Evolutionary conservation across 2,888 invertebrate genomes (phyloP).

Genomic region (Lapara coniferarum): DNA sequence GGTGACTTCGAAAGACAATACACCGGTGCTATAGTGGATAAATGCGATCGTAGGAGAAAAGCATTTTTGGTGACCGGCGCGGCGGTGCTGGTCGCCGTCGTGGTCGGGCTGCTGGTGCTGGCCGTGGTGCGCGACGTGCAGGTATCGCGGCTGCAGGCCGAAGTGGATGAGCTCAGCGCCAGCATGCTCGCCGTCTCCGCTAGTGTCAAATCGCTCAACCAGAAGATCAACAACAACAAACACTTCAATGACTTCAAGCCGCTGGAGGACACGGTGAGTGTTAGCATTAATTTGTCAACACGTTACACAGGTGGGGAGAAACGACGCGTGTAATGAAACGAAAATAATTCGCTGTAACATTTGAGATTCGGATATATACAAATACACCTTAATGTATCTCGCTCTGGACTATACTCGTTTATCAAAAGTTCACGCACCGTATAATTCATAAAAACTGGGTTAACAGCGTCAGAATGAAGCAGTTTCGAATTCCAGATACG

Average conservation of each 20-base stretch:
- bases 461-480: conserved; percentile 22
- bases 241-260: conserved; percentile 67
- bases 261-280: conserved; percentile 74
- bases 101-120: conserved; percentile 64
- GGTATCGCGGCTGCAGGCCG: conserved; percentile 59
- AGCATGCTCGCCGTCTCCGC: conserved; percentile 68
- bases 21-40: conserved; percentile 56
- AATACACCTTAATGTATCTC: conserved; percentile 11
- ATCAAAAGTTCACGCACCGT: conserved; percentile 22
- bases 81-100: conserved; percentile 53
- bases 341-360: conserved; percentile 19
- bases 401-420: conserved; percentile 10
- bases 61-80: conserved; percentile 53
- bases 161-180: conserved; percentile 70
- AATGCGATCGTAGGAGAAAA: conserved; percentile 52
- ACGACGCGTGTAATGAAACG: conserved; percentile 15
- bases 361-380: conserved; percentile 9
- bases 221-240: conserved; percentile 66
- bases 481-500: conserved; percentile 20
- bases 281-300: conserved; percentile 28
- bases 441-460: conserved; percentile 26
- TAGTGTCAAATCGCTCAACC: conserved; percentile 65
- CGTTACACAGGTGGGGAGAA: neutral
- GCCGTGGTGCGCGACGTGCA: conserved; percentile 70
- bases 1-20: conserved; percentile 75